Base-by-base conservation (phyloP, 2,797 vertebrate genomes). In the Tachyglossus aculeatus region DNA sequence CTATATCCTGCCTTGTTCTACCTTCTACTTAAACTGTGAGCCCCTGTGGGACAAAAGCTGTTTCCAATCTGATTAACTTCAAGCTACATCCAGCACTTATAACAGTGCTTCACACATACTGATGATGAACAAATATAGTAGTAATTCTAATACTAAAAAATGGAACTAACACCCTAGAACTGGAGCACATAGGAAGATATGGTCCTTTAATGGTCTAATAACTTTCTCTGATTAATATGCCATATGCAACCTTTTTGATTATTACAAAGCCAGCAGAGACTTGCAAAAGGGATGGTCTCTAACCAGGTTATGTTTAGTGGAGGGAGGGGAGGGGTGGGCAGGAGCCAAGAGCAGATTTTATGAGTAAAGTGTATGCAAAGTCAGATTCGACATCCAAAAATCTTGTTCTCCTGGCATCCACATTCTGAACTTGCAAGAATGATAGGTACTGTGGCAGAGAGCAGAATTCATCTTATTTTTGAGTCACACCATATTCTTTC, bases 181-280 rank as follows among this genome's bases (percentile, higher is more conserved):
- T n/a, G n/a, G n/a, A n/a, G n/a, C n/a, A n/a, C n/a, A 25, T 22
- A 51, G 63, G 76, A 78, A 68, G 78, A 71, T 80, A 69, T 76
- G 56, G 64, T 61, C 34, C 43, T 39, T 57, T 39, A 62, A 14
- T 34, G 64, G 39, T 39, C 68, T 71, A 71, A 78, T 39, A 74
- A 68, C 82, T 58, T 31, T 71, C 43, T 68, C 63, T 48, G 44
- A 48, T 73, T 65, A 71, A 69, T 64, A 54, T 51, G 36, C 47
- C 39, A 69, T 63, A 53, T 68, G n/a, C 57, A 53, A 52, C 29
- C n/a, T 68, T 66, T 39, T 54, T 32, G 44, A 70, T 7, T 39
- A 13, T 37, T 66, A 36, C 52, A 22, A 34, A 52, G 37, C 39
- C 24, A 32, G 19, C 14, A 13, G 43, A 27, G 22, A 8, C 32